These are phyloP conservation scores for Astropecten irregularis DNA, from an alignment of 53 echinoderm and acorn worm species.

Conservation along the genomic window DNA sequence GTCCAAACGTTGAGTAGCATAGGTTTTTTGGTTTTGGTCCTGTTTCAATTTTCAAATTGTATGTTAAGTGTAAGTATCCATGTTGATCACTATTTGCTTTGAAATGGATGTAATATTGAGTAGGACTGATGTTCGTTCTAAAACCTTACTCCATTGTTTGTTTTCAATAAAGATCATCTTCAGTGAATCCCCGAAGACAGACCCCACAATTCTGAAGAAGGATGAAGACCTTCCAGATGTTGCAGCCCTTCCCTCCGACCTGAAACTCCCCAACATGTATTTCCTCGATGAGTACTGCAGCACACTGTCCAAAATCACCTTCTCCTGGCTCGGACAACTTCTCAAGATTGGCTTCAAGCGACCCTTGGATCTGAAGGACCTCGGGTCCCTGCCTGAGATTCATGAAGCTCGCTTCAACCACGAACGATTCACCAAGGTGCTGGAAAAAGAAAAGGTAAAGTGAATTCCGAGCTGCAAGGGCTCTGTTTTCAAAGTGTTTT, in stretches of 20 bases:
- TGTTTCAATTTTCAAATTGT: no score
- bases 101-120: no score
- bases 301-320: constrained; percentile 32
- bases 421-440: constrained; percentile 54
- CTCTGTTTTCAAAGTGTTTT: no score
- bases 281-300: constrained; percentile 43
- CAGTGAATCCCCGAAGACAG: background rate
- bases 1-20: no score
- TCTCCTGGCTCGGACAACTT: constrained; percentile 38
- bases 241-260: constrained; percentile 14
- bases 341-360: constrained; percentile 60
- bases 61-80: no score
- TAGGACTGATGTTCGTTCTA: no score
- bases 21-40: no score
- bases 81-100: no score
- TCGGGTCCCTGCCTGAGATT: constrained; percentile 62
- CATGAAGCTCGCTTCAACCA: constrained; percentile 69
- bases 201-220: background rate
- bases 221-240: background rate
- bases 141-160: background rate
- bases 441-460: constrained; percentile 64
- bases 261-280: constrained; percentile 9
- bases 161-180: constrained; percentile 5
- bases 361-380: constrained; percentile 67
- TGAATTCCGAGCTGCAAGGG: background rate